phyloP scores from a whole-genome alignment of 2,113 vertebrate species.

The Salvator merianae region DNA sequence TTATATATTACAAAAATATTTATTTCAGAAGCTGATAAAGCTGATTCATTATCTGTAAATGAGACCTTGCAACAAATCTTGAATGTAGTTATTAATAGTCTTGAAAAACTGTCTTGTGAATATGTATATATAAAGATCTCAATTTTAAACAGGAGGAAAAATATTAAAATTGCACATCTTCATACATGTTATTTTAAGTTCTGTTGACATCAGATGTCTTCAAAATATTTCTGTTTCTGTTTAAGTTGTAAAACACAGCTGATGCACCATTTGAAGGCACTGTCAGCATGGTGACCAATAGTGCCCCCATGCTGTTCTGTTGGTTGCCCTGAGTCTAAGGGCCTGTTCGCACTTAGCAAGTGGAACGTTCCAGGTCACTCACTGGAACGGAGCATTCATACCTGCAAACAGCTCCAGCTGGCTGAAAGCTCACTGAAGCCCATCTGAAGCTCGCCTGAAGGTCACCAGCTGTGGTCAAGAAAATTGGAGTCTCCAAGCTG shows the following conservation, averaged over 20 bases:
- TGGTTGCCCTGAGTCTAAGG: too few relatives aligned
- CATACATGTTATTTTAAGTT: not conserved
- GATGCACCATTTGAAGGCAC: not conserved
- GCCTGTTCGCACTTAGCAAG: too few relatives aligned
- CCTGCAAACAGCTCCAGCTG: too few relatives aligned
- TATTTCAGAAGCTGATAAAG: not conserved
- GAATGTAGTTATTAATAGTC: not conserved
- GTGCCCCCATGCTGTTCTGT: too few relatives aligned
- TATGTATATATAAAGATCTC: constrained; percentile 26
- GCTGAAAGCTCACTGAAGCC: too few relatives aligned
- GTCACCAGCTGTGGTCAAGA: too few relatives aligned
- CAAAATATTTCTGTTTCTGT: not conserved
- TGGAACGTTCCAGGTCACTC: too few relatives aligned
- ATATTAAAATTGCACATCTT: not conserved
- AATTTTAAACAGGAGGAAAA: not conserved
- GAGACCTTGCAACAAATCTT: constrained; percentile 2
- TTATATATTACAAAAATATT: accelerated
- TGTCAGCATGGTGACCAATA: not conserved
- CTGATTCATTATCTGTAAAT: accelerated
- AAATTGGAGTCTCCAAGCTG: too few relatives aligned
- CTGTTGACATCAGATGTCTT: not conserved
- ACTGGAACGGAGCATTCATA: too few relatives aligned
- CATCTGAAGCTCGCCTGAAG: too few relatives aligned
- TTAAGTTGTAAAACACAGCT: not conserved
- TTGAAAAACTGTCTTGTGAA: constrained; percentile 25